Evolutionary conservation across 2,797 vertebrate species (phyloP), one percentile per base, ranked within the genome.

Genomic region (Megaceryle alcyon): DNA sequence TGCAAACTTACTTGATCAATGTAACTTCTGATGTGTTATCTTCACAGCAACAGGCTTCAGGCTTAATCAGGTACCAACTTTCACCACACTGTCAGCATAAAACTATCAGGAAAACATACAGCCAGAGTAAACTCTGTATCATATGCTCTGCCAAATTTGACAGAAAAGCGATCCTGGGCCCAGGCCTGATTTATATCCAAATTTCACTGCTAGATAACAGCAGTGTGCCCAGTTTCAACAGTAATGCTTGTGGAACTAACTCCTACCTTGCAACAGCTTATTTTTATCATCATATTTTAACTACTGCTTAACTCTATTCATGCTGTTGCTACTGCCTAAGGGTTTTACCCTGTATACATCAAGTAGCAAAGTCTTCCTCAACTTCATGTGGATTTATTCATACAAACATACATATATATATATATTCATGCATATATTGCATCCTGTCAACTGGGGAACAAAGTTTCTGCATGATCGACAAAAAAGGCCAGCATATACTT

Each of bases 161-260:
- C 80, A 82, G 76, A 63, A 95, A 76, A 93, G 26, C 35, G 54
- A 72, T 54, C 37, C 29, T 43, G 19, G 86, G 59, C 54, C 35
- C 57, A 84, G 61, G 51, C 12, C 46, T 66, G 49, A 79, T 79
- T 91, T 51, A 48, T 43, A 28, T 81, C 70, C 80, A 92, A 63
- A 76, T 63, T 94, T 91, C 54, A 51, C 48, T 70, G 26, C 56
- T 93, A 88, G 86, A 68, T 87, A 93, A 82, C 70, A 76, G 19
- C 43, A 86, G 16, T 1, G 3, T 4, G 12, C 23, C 23, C 4
- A 63, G 35, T 66, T 92, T 86, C 70, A 90, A 43, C 33, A 69
- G 23, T 7, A 76, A 33, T 11, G 2, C 14, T 75, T 79, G n/a
- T 49, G 19, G 31, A 83, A 51, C n/a, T 28, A 72, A 60, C 0